Conservation (phyloP, 92 coral and sea anemone genomes). For the Zoanthus solanderi region DNA sequence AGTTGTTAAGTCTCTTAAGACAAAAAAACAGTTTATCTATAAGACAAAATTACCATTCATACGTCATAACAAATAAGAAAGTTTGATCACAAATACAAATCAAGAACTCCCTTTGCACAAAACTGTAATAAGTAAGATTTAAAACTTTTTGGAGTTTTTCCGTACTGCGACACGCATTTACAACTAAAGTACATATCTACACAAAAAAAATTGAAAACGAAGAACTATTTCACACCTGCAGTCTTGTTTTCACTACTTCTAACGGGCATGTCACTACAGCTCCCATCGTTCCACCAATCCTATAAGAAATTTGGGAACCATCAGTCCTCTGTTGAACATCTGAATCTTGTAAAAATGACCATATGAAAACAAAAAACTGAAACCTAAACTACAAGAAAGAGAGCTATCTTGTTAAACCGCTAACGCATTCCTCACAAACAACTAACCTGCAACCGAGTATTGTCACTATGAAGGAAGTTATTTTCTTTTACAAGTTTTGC, state of each 20-base stretch:
- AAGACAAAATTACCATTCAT: too few relatives aligned
- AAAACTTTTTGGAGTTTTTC: too few relatives aligned
- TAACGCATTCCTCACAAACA: neutral
- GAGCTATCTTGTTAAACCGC: neutral
- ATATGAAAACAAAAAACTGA: neutral
- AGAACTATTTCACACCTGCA: conserved; percentile 68
- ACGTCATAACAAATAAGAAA: neutral
- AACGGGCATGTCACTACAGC: conserved; percentile 93
- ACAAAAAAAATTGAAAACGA: neutral
- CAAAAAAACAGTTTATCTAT: too few relatives aligned
- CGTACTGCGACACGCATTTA: too few relatives aligned
- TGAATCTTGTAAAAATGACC: neutral
- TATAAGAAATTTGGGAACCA: conserved; percentile 22
- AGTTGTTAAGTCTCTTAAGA: too few relatives aligned
- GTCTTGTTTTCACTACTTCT: conserved; percentile 95
- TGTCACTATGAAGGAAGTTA: neutral
- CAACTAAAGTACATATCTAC: neutral
- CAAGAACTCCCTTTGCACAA: neutral
- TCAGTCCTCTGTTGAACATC: neutral
- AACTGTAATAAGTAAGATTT: neutral
- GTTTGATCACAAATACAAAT: conserved; percentile 14
- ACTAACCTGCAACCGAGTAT: neutral
- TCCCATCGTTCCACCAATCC: conserved; percentile 96
- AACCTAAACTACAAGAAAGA: neutral
- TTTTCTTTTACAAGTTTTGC: neutral